Evolutionary conservation across 1,140 invertebrate genomes (phyloP).

Genomic region (Armadillidium nasatum): DNA sequence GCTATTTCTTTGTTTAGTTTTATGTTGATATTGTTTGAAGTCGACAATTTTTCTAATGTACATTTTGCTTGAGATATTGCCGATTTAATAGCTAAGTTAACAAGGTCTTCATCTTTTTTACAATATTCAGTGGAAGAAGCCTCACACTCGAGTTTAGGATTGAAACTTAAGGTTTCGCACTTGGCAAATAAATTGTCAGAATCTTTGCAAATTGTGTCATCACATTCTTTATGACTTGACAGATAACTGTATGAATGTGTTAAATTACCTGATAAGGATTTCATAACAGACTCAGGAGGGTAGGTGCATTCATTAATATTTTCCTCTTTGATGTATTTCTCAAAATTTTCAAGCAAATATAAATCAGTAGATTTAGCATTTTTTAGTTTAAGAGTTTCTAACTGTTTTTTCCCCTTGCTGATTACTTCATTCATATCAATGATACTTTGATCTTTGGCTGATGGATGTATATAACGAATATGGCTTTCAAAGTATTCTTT

Average conservation of each 20-base stretch:
- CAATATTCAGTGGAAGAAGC: neutral
- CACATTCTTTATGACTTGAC: no score
- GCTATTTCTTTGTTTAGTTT: conserved; percentile 36
- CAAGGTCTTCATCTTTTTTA: conserved; percentile 28
- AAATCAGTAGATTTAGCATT: neutral
- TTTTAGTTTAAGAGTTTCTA: conserved; percentile 28
- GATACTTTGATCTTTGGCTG: conserved; percentile 31
- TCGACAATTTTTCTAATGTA: conserved; percentile 30
- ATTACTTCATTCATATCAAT: conserved; percentile 27
- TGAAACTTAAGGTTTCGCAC: no score
- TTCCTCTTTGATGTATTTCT: conserved; percentile 17
- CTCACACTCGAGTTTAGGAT: neutral
- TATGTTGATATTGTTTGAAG: conserved; percentile 35
- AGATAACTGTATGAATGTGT: no score
- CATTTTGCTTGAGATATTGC: conserved; percentile 8
- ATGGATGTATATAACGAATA: conserved; percentile 48
- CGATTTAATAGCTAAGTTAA: neutral
- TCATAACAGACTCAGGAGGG: no score
- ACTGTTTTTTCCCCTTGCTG: conserved; percentile 34
- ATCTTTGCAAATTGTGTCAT: no score
- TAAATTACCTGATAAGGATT: no score
- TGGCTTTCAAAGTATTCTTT: conserved; percentile 48
- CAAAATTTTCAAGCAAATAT: neutral
- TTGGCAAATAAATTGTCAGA: no score
- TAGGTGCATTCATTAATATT: no score